Conservation (phyloP, 2,888 invertebrate genomes). For the Tetragonisca angustula region DNA sequence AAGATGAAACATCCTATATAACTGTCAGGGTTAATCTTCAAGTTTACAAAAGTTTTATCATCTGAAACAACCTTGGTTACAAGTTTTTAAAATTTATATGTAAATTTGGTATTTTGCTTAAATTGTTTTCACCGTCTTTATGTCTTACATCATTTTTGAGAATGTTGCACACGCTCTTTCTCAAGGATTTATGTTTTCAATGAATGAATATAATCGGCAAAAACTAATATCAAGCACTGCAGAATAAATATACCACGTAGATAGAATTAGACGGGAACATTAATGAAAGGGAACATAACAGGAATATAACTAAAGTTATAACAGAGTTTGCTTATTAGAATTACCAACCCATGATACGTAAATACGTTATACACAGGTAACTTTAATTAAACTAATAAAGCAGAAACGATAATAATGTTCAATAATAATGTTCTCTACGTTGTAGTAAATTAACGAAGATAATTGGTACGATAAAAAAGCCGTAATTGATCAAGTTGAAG, state of each 20-base stretch:
- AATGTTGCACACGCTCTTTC: too few species aligned
- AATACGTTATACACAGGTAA: not conserved
- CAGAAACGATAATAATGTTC: not conserved
- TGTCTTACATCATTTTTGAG: too few species aligned
- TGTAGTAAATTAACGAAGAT: not conserved
- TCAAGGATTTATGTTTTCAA: too few species aligned
- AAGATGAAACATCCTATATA: too few species aligned
- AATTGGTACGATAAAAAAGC: conserved; percentile 18
- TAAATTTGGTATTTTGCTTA: too few species aligned
- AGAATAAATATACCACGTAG: not conserved
- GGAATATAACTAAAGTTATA: not conserved
- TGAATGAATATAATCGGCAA: too few species aligned
- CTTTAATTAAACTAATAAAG: not conserved
- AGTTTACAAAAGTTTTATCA: too few species aligned
- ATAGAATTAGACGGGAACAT: not conserved
- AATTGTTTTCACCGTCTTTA: too few species aligned
- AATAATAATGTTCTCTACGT: not conserved
- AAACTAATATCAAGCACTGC: too few species aligned
- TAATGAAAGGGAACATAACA: not conserved
- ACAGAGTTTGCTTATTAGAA: not conserved
- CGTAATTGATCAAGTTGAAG: not conserved
- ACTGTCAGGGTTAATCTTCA: too few species aligned
- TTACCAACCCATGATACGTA: not conserved
- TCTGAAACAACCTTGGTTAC: too few species aligned
- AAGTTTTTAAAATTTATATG: too few species aligned